Evolutionary conservation across 2,888 invertebrate species (phyloP).

Genomic region (Lagria hirta): DNA sequence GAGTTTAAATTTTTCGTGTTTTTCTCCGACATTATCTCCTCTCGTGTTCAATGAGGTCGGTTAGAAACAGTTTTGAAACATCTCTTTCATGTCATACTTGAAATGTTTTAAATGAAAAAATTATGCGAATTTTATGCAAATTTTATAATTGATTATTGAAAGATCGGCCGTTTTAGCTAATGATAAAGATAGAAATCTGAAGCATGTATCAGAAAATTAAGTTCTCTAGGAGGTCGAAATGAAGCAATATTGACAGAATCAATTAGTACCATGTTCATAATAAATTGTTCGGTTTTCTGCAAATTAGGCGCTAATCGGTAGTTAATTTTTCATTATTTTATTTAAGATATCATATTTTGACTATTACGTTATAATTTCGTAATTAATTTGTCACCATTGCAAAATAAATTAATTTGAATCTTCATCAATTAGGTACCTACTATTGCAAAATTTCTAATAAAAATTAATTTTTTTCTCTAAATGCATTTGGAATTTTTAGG

Average conservation of each 20-base stretch:
- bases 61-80: constrained; percentile 6
- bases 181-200: too few species aligned
- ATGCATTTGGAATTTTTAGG: too few species aligned
- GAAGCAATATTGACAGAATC: constrained; percentile 13
- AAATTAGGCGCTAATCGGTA: constrained; percentile 17
- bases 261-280: constrained; percentile 2
- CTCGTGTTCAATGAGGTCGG: constrained; percentile 13
- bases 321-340: too few species aligned
- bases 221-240: constrained; percentile 2
- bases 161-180: too few species aligned
- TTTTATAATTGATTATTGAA: constrained; percentile 2
- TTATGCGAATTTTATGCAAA: constrained; percentile 20
- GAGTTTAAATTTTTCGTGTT: constrained; percentile 8
- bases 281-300: constrained; percentile 9
- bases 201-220: too few species aligned
- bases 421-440: too few species aligned
- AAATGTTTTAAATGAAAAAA: constrained; percentile 6
- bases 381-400: constrained; percentile 17
- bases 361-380: constrained; percentile 14
- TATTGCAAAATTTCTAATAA: too few species aligned
- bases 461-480: too few species aligned
- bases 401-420: constrained; percentile 11
- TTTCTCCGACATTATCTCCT: too few species aligned
- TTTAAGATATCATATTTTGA: too few species aligned
- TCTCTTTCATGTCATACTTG: constrained; percentile 2